Evolutionary conservation across 2,113 vertebrate genomes (phyloP).

Genomic region (Nothoprocta pentlandii): DNA sequence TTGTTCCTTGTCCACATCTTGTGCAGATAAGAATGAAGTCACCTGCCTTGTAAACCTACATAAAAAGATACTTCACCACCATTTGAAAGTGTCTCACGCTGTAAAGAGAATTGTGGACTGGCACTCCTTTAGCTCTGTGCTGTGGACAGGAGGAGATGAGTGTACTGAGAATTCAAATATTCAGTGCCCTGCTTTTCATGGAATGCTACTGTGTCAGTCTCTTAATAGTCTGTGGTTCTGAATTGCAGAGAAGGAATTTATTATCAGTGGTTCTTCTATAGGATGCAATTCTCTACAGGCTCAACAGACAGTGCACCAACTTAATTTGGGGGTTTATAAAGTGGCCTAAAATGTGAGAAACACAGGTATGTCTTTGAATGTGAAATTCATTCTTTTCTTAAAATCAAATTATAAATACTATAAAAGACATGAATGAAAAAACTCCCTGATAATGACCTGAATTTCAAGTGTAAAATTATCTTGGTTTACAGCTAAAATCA

Average conservation of each 20-base stretch:
- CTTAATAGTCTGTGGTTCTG: neutral
- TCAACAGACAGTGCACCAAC: neutral
- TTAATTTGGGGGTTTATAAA: neutral
- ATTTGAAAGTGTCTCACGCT: neutral
- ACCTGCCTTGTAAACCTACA: neutral
- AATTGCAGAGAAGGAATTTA: neutral
- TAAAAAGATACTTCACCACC: neutral
- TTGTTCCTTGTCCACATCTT: neutral
- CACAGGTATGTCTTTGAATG: neutral
- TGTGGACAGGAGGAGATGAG: neutral
- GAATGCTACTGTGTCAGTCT: accelerated
- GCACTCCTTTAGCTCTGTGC: neutral
- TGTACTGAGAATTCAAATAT: neutral
- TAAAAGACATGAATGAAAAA: neutral
- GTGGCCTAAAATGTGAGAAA: neutral
- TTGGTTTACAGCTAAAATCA: neutral
- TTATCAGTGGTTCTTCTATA: neutral
- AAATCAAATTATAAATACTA: accelerated
- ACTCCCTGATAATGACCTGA: neutral
- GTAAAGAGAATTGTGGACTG: neutral
- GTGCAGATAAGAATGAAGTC: neutral
- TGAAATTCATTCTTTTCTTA: neutral
- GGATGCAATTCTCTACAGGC: neutral
- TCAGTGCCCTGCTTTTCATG: neutral
- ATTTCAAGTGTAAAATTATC: neutral